Evolutionary conservation across 2,113 vertebrate genomes (phyloP), one percentile per base, ranked within the genome.

Genomic region (Gasterosteus aculeatus): DNA sequence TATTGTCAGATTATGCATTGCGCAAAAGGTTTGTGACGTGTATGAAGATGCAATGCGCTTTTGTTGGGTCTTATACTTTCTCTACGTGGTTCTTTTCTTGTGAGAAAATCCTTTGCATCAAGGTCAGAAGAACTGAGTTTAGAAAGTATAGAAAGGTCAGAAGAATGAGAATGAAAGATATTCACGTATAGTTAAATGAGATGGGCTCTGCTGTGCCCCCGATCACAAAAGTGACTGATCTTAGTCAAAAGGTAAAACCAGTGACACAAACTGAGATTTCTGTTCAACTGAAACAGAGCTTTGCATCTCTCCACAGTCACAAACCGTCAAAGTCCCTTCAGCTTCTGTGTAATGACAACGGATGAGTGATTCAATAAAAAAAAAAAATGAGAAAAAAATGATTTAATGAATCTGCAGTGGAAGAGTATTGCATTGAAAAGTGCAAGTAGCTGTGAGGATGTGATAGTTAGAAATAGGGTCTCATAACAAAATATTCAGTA

Each of bases 181-280:
- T 18, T 59, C 44, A 66, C 14, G 29, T 59, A 15, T 19, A 62
- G 29, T 75, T 64, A 64, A 77, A 75, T 31, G 47, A 72, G 58
- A 61, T 65, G 67, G 44, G 44, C 59, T 31, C 59, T 33, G 22
- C 22, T 42, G n/a, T 46, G 15, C 51, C 51, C 38, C 29, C 9
- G 16, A 69, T 49, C 42, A 54, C 22, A 61, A 33, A 65, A 44
- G 61, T n/a, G 63, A 69, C 77, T 78, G 51, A 53, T 18, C 79
- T 75, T 69, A 85, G 80, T 90, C 82, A 87, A 73, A 73, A 66
- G 49, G 67, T 68, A 69, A 49, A 72, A 75, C 0, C 7, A 58
- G 70, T 77, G 85, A 89, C 82, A 77, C 86, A 82, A 78, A 88
- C 42, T 18, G 78, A 84, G 65, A 88, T 54, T 83, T 84, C 81